Evolutionary conservation across 2,797 vertebrate species (phyloP).

Genomic region (Enteromius anoplus): DNA sequence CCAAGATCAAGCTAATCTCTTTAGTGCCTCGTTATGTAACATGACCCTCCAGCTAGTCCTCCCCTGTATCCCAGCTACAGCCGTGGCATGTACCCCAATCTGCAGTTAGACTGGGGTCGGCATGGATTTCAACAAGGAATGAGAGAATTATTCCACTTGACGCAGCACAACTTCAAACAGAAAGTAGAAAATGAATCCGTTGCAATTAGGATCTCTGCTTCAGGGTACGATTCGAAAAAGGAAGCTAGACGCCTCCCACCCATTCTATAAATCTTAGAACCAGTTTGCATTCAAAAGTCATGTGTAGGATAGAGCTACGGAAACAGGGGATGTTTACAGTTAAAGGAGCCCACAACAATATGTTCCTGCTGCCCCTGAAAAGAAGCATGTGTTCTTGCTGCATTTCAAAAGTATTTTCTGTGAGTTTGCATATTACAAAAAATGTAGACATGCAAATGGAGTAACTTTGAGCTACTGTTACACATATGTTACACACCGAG

Average conservation of each 20-base stretch:
- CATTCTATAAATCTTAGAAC: slow-evolving; percentile 1
- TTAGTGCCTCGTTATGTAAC: slow-evolving; percentile 22
- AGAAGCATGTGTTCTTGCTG: not conserved
- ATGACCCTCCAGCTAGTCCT: not conserved
- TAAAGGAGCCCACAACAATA: no score
- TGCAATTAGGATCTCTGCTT: slow-evolving; percentile 33
- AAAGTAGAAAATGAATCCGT: slow-evolving; percentile 38
- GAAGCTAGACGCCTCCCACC: not conserved
- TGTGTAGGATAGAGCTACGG: not conserved
- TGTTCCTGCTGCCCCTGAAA: not conserved
- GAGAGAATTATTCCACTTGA: slow-evolving; percentile 30
- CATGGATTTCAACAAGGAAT: slow-evolving; percentile 4
- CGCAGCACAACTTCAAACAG: slow-evolving; percentile 41
- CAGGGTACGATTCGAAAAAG: slow-evolving; percentile 14
- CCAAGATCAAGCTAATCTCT: slow-evolving; percentile 27
- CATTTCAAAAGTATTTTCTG: not conserved
- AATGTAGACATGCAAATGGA: not conserved
- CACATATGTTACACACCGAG: no score
- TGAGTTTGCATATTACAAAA: not conserved
- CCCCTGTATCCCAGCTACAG: slow-evolving; percentile 19
- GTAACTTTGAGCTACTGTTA: not conserved
- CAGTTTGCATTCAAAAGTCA: slow-evolving; percentile 24
- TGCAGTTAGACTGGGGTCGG: slow-evolving; percentile 4
- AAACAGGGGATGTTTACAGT: not conserved
- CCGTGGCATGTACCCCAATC: not conserved